Evolutionary conservation across 2,113 vertebrate species (phyloP).

Genomic region (Brevimyrus niger): DNA sequence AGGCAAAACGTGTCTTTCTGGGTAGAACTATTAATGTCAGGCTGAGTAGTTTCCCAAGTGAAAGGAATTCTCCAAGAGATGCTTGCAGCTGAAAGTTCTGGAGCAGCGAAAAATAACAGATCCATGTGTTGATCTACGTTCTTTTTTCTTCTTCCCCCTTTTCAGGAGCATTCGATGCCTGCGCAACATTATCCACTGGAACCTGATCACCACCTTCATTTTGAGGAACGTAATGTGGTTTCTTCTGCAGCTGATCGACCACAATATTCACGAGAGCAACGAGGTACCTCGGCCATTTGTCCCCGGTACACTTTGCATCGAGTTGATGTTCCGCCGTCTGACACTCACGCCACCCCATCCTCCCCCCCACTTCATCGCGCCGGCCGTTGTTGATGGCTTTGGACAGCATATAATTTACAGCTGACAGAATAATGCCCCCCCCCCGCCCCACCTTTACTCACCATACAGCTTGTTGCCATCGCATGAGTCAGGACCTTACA

Average conservation of each 20-base stretch:
- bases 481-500: neutral
- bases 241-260: slow-evolving; percentile 89
- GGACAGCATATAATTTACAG: neutral
- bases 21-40: neutral
- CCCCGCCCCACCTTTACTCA: neutral
- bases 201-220: slow-evolving; percentile 93
- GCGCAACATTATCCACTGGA: slow-evolving; percentile 97
- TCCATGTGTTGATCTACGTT: neutral
- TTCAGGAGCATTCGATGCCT: slow-evolving; percentile 93
- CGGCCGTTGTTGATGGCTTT: neutral
- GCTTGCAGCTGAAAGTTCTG: neutral
- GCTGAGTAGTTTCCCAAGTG: neutral
- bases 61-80: neutral
- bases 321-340: neutral
- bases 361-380: neutral
- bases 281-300: slow-evolving; percentile 59
- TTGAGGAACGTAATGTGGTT: slow-evolving; percentile 92
- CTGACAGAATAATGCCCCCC: neutral
- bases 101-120: neutral
- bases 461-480: neutral
- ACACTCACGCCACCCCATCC: neutral
- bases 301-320: neutral
- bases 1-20: neutral
- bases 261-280: slow-evolving; percentile 88
- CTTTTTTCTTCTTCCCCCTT: neutral